Evolutionary conservation across 2,888 invertebrate genomes (phyloP), one percentile per base, ranked within the genome.

Genomic region (Cheilosia variabilis): DNA sequence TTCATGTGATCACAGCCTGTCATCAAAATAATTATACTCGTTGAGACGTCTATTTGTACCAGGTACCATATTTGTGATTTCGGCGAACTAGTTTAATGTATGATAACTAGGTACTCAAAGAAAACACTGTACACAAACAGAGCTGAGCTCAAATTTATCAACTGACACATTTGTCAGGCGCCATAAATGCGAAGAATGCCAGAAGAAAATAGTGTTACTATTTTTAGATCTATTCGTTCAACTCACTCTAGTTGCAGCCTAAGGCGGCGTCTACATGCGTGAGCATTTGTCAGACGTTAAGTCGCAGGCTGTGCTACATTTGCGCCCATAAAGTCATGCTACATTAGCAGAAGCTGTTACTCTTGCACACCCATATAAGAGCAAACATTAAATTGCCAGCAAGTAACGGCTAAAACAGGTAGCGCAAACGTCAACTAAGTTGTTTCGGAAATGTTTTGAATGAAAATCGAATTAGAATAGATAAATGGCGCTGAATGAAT

Each of bases 311-410:
- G 19, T 50, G 50, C 45, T 47, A 47, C 45, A 47, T 47, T 47
- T 47, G 17, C 45, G 9, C 17, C 17, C 17, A 47, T 47, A 47
- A 47, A 45, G 17, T 17, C 17, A 47, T 50, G 22, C 22, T 45
- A 45, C 50, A 22, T 19, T 50, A 10, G 50, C 13, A 22, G 19
- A 50, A 50, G 50, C 22, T 50, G 50, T 13, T 22, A 22, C 19
- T 50, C 50, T 50, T 19, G 50, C 50, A 50, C 22, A 22, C 10
- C 50, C 50, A 50, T 50, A 22, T 50, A 50, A 50, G 50, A 50
- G 19, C 50, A 50, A 5, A 10, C 19, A 19, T 5, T n/a, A 47
- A 50, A 22, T 19, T 10, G 45, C 45, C 19, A 50, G 5, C 22
- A 50, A 50, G 50, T 50, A 22, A 50, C 22, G 22, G 22, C 10